These are phyloP conservation scores for Burhinus oedicnemus DNA, from an alignment of 2,113 vertebrate genomes.

Conservation along the genomic window DNA sequence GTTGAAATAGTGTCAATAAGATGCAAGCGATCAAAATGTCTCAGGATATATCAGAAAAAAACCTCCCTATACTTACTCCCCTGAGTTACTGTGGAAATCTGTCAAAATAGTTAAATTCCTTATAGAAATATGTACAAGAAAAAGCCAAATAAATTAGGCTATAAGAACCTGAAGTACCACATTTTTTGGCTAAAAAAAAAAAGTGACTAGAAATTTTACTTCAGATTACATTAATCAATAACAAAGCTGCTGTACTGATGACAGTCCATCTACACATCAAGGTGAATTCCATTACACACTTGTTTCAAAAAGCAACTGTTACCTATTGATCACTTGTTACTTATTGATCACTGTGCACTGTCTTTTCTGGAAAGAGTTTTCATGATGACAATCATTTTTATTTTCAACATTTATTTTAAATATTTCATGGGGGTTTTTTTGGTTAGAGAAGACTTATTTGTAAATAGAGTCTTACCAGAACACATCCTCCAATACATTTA, in stretches of 20 bases:
- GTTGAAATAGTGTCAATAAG: not conserved
- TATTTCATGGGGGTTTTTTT: not conserved
- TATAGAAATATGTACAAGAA: not conserved
- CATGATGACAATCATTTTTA: not conserved
- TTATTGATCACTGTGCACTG: not conserved
- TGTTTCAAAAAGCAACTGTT: not conserved
- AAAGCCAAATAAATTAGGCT: not conserved
- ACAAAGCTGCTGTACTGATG: not conserved
- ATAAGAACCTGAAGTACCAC: not conserved
- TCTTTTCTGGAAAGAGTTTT: not conserved
- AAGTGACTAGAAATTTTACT: not conserved
- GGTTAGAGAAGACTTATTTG: not conserved
- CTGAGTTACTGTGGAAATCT: not conserved
- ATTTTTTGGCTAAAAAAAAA: not conserved
- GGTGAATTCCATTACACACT: not conserved
- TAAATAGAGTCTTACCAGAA: conserved; percentile 84
- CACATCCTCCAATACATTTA: conserved; percentile 91
- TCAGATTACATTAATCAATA: not conserved
- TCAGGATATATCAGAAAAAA: not conserved
- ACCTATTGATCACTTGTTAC: not conserved
- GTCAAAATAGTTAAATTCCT: not conserved
- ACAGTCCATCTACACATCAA: not conserved
- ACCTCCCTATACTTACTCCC: not conserved
- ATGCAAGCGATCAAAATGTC: not conserved
- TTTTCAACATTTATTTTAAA: not conserved